These are phyloP conservation scores for Anarsia innoxiella DNA, from an alignment of 2,888 invertebrate species.

Conservation along the genomic window DNA sequence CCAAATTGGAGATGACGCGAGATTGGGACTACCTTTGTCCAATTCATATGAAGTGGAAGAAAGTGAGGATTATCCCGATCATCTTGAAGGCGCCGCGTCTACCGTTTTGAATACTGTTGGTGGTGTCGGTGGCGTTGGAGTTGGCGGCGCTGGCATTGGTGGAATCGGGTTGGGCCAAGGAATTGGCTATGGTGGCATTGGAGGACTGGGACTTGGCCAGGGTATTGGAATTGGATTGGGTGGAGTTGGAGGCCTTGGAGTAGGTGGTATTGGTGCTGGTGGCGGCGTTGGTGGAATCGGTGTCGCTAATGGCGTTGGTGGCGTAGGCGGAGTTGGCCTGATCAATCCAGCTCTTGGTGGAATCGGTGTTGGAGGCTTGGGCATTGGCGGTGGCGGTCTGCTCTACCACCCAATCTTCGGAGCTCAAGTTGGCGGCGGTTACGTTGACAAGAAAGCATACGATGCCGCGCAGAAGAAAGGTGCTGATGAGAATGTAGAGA, in stretches of 20 bases:
- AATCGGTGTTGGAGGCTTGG: conserved; percentile 38
- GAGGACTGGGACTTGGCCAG: conserved; percentile 24
- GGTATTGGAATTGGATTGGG: conserved; percentile 19
- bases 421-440: conserved; percentile 61
- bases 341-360: conserved; percentile 49
- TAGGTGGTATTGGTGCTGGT: conserved; percentile 38
- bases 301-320: conserved; percentile 29
- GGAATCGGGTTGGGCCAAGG: conserved; percentile 39
- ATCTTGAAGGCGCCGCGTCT: too few relatives aligned
- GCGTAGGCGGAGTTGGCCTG: conserved; percentile 35
- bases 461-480: conserved; percentile 75
- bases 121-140: conserved; percentile 26
- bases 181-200: conserved; percentile 31
- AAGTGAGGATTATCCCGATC: conserved; percentile 74
- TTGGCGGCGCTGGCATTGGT: conserved; percentile 25
- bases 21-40: conserved; percentile 54
- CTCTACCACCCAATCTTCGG: conserved; percentile 57
- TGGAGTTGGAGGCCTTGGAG: conserved; percentile 36
- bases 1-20: conserved; percentile 42
- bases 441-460: conserved; percentile 73
- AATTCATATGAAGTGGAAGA: conserved; percentile 76
- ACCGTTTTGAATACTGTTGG: too few relatives aligned
- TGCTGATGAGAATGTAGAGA: conserved; percentile 71
- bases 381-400: conserved; percentile 39
- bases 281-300: conserved; percentile 22